A percentile compares a stretch with the other conserved stretches of the same genome.
phyloP scores from a whole-genome alignment of 35 echinoderm and acorn worm genomes.

The Stichopus chloronotus region DNA sequence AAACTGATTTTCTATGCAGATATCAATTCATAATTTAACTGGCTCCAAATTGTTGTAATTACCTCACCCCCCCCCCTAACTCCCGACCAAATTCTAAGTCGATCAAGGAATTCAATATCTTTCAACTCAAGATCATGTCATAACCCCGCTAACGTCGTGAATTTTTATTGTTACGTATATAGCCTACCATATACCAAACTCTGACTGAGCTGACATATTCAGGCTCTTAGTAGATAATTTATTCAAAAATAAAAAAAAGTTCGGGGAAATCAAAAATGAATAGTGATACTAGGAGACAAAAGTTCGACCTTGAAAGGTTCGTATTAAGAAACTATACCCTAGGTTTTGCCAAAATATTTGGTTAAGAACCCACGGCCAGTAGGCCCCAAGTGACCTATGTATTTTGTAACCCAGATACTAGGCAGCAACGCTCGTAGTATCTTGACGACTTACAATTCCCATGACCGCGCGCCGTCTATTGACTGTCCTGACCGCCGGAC shows the following conservation, averaged over 20 bases:
- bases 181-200: no score
- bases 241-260: background rate
- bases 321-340: background rate
- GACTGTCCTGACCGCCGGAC: background rate
- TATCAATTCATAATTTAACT: no score
- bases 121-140: no score
- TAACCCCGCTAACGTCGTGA: no score
- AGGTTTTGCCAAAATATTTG: conserved; percentile 33
- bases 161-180: no score
- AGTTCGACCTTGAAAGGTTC: background rate
- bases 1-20: no score
- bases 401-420: background rate
- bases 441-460: background rate
- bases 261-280: background rate
- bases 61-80: no score
- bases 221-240: conserved; percentile 15
- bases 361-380: background rate
- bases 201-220: no score
- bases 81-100: no score
- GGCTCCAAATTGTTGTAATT: no score
- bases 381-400: conserved; percentile 19
- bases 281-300: background rate
- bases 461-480: background rate
- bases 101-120: no score
- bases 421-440: background rate